Conservation (phyloP, 2,113 vertebrate genomes). For the Lophius piscatorius region DNA sequence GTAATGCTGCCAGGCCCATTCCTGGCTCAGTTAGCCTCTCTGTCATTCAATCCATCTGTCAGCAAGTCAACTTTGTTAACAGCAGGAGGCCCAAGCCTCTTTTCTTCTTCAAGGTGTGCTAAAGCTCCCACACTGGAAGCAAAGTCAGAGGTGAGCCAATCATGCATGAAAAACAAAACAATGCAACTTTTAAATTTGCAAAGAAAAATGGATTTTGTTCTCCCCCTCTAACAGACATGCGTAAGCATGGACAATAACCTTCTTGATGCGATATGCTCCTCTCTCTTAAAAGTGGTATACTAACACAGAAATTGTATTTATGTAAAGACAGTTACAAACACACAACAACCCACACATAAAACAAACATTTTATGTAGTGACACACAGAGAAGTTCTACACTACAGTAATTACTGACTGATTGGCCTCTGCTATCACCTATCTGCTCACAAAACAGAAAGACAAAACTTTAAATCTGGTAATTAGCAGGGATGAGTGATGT, state of each 20-base stretch:
- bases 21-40: constrained; percentile 99
- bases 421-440: constrained; percentile 66
- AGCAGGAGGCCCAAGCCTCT: constrained; percentile 92
- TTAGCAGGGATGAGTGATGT: constrained; percentile 68
- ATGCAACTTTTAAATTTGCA: constrained; percentile 52
- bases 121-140: constrained; percentile 87
- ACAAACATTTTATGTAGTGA: constrained; percentile 33
- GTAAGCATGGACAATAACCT: constrained; percentile 9
- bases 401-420: constrained; percentile 66
- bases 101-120: constrained; percentile 98
- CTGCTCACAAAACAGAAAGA: constrained; percentile 44
- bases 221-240: constrained; percentile 4
- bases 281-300: constrained; percentile 19
- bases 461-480: constrained; percentile 71
- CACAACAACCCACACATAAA: constrained; percentile 33
- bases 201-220: constrained; percentile 1
- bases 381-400: constrained; percentile 40
- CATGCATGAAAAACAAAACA: constrained; percentile 30
- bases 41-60: constrained; percentile 99
- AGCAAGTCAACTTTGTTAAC: constrained; percentile 99
- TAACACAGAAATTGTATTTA: constrained; percentile 5
- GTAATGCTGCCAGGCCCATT: constrained; percentile 96
- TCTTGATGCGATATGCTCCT: constrained; percentile 11
- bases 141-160: constrained; percentile 71
- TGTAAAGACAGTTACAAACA: constrained; percentile 29